Evolutionary conservation across 2,888 invertebrate genomes (phyloP).

Genomic region (Melipona beecheii): DNA sequence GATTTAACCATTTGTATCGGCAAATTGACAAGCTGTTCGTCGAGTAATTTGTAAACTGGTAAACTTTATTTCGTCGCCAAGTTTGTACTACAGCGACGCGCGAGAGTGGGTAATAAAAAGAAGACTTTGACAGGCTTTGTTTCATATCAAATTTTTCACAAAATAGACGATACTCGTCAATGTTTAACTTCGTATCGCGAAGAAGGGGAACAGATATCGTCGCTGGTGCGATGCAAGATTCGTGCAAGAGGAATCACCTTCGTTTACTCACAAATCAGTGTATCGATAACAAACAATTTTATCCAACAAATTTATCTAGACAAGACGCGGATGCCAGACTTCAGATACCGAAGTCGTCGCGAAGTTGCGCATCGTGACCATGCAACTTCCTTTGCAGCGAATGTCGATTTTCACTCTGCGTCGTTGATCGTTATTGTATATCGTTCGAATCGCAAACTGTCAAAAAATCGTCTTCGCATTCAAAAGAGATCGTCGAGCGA

Average conservation of each 20-base stretch:
- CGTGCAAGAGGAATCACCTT: no score
- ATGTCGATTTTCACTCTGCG: background rate
- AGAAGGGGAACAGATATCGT: background rate
- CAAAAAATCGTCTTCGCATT: background rate
- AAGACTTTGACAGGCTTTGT: background rate
- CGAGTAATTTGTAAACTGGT: no score
- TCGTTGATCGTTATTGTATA: background rate
- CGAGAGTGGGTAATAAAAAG: background rate
- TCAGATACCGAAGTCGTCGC: background rate
- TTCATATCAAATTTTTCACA: background rate
- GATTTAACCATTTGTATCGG: no score
- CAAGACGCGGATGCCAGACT: background rate
- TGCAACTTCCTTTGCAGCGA: background rate
- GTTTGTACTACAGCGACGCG: no score
- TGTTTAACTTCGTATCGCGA: background rate
- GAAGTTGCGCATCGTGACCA: background rate
- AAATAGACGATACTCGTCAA: background rate
- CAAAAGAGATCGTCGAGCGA: background rate
- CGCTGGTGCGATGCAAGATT: no score
- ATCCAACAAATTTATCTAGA: background rate
- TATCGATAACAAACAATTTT: background rate
- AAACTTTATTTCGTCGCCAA: no score
- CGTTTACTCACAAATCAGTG: background rate
- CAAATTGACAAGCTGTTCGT: no score
- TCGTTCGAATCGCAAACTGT: background rate